Conservation (phyloP, 1,140 invertebrate genomes). For the Oreohelix idahoensis region DNA sequence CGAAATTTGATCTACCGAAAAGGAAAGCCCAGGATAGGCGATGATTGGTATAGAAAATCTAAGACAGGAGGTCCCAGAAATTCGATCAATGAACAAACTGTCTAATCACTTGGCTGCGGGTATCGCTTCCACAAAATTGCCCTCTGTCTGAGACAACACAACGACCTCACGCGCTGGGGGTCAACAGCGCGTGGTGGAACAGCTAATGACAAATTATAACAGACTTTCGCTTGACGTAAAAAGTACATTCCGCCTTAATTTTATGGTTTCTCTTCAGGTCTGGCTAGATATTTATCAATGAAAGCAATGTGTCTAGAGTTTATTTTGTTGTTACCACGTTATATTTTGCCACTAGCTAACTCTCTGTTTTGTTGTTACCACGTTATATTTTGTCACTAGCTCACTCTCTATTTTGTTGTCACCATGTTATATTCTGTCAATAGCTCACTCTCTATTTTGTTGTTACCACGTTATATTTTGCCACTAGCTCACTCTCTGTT, state of each 20-base stretch:
- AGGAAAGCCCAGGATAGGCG: background rate
- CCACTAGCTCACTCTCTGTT: too few relatives aligned
- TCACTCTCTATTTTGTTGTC: too few relatives aligned
- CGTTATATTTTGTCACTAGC: background rate
- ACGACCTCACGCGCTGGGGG: conserved; percentile 7
- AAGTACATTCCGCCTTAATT: background rate
- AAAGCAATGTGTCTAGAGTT: background rate
- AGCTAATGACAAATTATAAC: conserved; percentile 20
- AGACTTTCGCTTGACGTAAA: background rate
- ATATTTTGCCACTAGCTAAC: too few relatives aligned
- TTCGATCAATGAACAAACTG: conserved; percentile 1
- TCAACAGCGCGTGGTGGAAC: background rate
- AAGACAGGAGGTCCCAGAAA: background rate
- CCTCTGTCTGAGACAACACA: background rate
- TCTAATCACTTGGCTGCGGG: conserved; percentile 8
- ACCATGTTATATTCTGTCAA: too few relatives aligned
- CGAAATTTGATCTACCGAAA: background rate
- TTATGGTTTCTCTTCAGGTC: background rate
- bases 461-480: too few relatives aligned
- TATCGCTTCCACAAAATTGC: background rate
- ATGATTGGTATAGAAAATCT: conserved; percentile 2
- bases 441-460: too few relatives aligned
- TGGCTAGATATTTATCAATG: background rate
- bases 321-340: background rate
- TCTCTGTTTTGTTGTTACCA: background rate